phyloP scores from a whole-genome alignment of 2,113 vertebrate genomes.

The Terrapene triunguis region DNA sequence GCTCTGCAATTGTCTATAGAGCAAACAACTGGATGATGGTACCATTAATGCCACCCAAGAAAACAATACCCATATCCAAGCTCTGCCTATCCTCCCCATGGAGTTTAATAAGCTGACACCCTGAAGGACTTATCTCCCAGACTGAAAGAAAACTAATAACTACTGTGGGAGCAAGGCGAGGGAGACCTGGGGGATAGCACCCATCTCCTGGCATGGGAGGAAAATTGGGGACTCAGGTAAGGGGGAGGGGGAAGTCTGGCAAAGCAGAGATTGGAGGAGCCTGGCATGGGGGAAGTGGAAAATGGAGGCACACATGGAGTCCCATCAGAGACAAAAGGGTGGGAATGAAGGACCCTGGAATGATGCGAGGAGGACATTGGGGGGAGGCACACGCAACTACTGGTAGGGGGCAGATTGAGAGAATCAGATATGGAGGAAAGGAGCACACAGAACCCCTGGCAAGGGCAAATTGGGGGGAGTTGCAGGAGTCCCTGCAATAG shows the following conservation, averaged over 20 bases:
- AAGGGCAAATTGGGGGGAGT: no score
- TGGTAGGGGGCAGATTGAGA: no score
- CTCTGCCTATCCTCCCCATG: background rate
- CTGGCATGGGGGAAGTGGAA: no score
- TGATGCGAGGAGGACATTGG: no score
- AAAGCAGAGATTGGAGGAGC: background rate
- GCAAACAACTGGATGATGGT: background rate
- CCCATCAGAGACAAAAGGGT: no score
- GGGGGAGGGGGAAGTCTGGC: background rate
- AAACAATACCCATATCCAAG: background rate
- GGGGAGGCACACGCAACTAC: no score
- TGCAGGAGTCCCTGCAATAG: no score
- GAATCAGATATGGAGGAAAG: no score
- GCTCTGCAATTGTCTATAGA: background rate
- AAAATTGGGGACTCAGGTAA: background rate
- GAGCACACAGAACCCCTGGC: no score
- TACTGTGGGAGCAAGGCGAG: background rate
- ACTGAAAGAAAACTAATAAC: background rate
- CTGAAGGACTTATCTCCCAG: background rate
- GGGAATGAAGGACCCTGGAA: no score
- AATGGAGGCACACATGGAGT: no score
- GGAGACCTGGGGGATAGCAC: background rate
- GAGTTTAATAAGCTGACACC: background rate
- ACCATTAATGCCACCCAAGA: background rate
- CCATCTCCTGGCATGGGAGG: background rate